Percentiles rank a stretch among this genome's conserved stretches.
phyloP scores from a whole-genome alignment of 2,113 vertebrate species.

The Monopterus albus region DNA sequence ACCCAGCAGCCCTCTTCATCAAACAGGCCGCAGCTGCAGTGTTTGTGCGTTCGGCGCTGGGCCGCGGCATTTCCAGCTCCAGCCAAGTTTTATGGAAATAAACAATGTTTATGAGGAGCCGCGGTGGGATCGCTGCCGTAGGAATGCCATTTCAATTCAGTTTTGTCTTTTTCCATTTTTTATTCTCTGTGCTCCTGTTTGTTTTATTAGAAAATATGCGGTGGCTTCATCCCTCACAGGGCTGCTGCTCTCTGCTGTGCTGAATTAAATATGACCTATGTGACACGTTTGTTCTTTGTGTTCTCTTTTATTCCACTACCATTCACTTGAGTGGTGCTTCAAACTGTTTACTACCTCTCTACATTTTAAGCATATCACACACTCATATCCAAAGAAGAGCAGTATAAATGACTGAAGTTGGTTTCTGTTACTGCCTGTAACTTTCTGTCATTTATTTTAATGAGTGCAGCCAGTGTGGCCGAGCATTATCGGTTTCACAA shows the following conservation, averaged over 20 bases:
- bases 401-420: background rate
- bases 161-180: conserved; percentile 46
- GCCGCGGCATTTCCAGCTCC: conserved; percentile 3
- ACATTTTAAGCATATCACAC: background rate
- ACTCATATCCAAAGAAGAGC: background rate
- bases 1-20: conserved; percentile 33
- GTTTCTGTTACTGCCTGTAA: background rate
- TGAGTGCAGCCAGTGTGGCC: background rate
- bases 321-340: background rate
- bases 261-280: background rate
- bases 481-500: no score
- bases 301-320: background rate
- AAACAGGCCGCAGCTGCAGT: conserved; percentile 12
- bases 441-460: background rate
- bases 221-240: background rate
- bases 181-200: conserved; percentile 6
- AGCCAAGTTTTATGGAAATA: conserved; percentile 54
- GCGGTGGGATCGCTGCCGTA: conserved; percentile 21
- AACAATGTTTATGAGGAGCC: conserved; percentile 46
- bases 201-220: conserved; percentile 42
- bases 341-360: conserved; percentile 7
- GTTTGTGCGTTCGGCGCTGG: background rate
- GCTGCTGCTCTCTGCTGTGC: background rate
- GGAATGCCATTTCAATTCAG: conserved; percentile 48
- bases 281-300: conserved; percentile 2